A percentile compares a stretch with the other conserved stretches of the same genome.
phyloP scores from a whole-genome alignment of 2,113 vertebrate genomes.

The Protobothrops mucrosquamatus region DNA sequence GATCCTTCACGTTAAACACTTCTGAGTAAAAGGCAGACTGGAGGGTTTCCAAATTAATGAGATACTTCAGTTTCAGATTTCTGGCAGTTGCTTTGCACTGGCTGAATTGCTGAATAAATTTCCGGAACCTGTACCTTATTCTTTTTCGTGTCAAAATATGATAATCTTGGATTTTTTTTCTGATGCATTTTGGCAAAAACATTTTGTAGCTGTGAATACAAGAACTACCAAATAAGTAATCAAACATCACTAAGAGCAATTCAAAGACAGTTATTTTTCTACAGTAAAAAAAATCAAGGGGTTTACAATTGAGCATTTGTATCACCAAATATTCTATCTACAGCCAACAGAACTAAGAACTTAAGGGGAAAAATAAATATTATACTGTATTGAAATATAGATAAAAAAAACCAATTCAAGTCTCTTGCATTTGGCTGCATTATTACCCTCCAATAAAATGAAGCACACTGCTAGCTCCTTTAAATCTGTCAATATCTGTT shows the following conservation, averaged over 20 bases:
- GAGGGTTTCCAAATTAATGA: conserved; percentile 92
- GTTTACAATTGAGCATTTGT: not conserved
- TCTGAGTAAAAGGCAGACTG: conserved; percentile 89
- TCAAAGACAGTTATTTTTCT: not conserved
- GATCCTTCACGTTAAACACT: conserved; percentile 86
- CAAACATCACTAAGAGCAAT: not conserved
- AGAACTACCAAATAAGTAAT: not conserved
- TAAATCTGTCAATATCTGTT: not conserved
- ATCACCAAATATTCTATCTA: not conserved
- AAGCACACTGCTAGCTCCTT: not conserved
- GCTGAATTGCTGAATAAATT: conserved; percentile 91
- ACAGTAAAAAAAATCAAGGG: not conserved
- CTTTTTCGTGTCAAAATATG: conserved; percentile 93
- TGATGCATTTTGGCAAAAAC: conserved; percentile 87
- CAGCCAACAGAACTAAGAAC: not conserved
- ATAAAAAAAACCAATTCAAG: not conserved
- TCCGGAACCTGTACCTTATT: conserved; percentile 92
- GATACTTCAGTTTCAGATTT: conserved; percentile 94
- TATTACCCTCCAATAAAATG: not conserved
- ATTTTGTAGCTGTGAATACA: conserved; percentile 86
- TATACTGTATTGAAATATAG: not conserved
- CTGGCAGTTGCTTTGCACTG: conserved; percentile 87
- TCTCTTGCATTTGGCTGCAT: not conserved
- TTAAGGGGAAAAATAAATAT: not conserved
- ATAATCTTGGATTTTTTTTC: conserved; percentile 87